phyloP scores from a whole-genome alignment of 2,888 invertebrate species.

The Scaptomyza parva region DNA sequence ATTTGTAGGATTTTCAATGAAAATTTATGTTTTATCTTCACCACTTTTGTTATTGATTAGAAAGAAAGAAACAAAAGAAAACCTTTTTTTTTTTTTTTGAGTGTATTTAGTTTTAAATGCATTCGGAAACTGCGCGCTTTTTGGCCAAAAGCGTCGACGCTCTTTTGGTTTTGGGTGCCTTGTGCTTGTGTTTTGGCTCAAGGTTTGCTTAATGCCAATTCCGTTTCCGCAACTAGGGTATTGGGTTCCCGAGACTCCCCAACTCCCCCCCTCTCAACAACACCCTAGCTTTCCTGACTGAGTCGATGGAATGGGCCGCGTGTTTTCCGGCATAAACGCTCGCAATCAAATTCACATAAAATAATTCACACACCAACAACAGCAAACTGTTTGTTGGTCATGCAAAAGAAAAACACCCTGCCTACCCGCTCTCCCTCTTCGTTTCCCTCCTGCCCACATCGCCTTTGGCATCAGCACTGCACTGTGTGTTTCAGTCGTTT shows the following conservation, averaged over 20 bases:
- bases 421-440: conserved; percentile 2
- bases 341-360: conserved; percentile 79
- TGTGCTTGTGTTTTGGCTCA: background rate
- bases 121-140: conserved; percentile 59
- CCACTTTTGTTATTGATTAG: too few relatives aligned
- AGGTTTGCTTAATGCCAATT: conserved; percentile 34
- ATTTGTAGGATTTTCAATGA: too few relatives aligned
- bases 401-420: conserved; percentile 47
- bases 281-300: background rate
- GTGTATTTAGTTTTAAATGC: conserved; percentile 49
- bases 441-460: background rate
- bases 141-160: conserved; percentile 22
- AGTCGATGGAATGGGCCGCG: conserved; percentile 52
- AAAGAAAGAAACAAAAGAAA: too few relatives aligned
- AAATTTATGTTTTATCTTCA: too few relatives aligned
- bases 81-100: background rate
- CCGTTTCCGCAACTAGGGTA: conserved; percentile 33
- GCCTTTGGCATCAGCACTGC: background rate
- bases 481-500: conserved; percentile 18
- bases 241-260: conserved; percentile 5
- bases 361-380: conserved; percentile 73
- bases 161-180: background rate
- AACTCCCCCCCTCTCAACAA: background rate
- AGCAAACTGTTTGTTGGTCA: conserved; percentile 72
- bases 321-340: conserved; percentile 78